Conservation (phyloP, 35 echinoderm and acorn worm species). For the Patiria miniata region DNA sequence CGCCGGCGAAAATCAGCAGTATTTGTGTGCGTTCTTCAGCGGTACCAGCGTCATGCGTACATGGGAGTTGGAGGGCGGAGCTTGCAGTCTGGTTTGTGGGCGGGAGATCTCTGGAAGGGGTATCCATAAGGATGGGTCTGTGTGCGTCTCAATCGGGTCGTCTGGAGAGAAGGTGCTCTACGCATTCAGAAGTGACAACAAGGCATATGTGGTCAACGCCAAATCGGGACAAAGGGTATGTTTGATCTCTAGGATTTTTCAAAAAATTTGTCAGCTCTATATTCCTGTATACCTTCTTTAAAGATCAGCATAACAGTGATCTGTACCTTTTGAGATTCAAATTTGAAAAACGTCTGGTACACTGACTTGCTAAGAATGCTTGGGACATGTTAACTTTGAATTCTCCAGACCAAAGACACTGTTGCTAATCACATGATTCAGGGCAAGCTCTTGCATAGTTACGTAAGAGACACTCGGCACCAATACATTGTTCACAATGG, state of each 20-base stretch:
- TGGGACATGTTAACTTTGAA: too few relatives aligned
- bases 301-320: too few relatives aligned
- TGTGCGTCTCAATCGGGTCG: slow-evolving; percentile 67
- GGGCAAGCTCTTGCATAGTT: too few relatives aligned
- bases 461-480: too few relatives aligned
- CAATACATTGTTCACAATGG: too few relatives aligned
- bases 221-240: slow-evolving; percentile 77
- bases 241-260: neutral
- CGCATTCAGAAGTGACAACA: slow-evolving; percentile 87
- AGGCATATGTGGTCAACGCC: slow-evolving; percentile 67
- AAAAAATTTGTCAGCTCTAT: too few relatives aligned
- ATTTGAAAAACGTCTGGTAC: too few relatives aligned
- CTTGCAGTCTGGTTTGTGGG: slow-evolving; percentile 31
- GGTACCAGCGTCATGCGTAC: slow-evolving; percentile 89
- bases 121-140: slow-evolving; percentile 81
- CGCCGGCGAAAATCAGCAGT: slow-evolving; percentile 61
- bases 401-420: too few relatives aligned
- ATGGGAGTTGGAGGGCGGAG: slow-evolving; percentile 66
- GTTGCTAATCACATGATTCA: too few relatives aligned
- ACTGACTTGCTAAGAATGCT: too few relatives aligned
- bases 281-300: too few relatives aligned
- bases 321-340: too few relatives aligned
- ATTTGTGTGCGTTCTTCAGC: slow-evolving; percentile 83
- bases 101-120: slow-evolving; percentile 37
- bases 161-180: slow-evolving; percentile 78